Base-by-base conservation (phyloP, 2,888 invertebrate genomes). In the Aphidoletes aphidimyza region DNA sequence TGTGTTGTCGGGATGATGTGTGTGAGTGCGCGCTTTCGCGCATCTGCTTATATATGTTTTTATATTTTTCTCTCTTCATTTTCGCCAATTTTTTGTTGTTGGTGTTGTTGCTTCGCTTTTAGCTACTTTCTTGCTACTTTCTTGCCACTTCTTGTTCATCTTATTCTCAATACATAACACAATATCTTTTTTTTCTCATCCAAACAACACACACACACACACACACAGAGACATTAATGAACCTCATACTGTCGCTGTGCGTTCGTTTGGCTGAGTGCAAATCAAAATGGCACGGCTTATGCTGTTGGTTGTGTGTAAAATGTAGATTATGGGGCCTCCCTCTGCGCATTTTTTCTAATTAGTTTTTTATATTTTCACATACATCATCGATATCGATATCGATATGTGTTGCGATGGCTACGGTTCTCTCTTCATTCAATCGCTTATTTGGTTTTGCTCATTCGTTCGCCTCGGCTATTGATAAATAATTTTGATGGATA, bases 291-390 rank as follows among this genome's bases (percentile, higher is more conserved):
- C 1, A 19, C 14, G 34, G 36, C 78, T 36, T 78, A 78, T 78
- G n/a, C 78, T 19, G 8, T 78, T 78, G 78, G 34, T 34, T 78
- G 78, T 78, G 36, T 78, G 78, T 36, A 78, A 36, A 78, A 78
- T 78, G 78, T 78, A 78, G 78, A 78, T 78, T 78, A 37, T 81
- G n/a, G 37, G 37, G 81, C 81, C 81, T 81, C 81, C 81, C 81
- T 81, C 81, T 81, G 81, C 36, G 81, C 81, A 81, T 81, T 81
- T 81, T 81, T 81, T 81, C 81, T 81, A 81, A 81, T 81, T 81
- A 81, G 81, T 81, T 37, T 37, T 81, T 81, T 81, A 69, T 81
- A 37, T 81, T 81, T 81, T 81, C 81, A 81, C 37, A 81, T 69
- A 69, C 30, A 54, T n/a, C n/a, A n/a, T 54, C 5, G n/a, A 69